Evolutionary conservation across 2,113 vertebrate species (phyloP), one percentile per base, ranked within the genome.

Genomic region (Conger conger): DNA sequence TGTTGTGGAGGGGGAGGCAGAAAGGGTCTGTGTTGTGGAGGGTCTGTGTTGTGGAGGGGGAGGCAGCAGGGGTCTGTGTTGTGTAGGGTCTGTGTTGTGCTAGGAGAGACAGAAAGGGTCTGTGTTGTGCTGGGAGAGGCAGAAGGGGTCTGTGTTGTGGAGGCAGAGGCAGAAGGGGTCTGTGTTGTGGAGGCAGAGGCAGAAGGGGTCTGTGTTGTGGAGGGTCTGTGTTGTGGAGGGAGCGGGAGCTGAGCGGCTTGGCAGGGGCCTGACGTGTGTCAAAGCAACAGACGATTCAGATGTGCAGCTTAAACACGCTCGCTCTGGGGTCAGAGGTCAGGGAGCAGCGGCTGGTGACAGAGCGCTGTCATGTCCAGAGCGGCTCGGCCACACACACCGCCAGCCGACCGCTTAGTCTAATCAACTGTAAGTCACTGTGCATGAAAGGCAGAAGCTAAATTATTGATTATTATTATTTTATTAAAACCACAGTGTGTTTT

Each of bases 1-100:
- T n/a, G n/a, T n/a, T n/a, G n/a, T n/a, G n/a, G 37, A 50, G 57
- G 53, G 50, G n/a, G 33, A 76, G 73, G 73, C 38, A 27, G n/a
- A 35, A 82, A 35, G 27, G 36, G 53, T 7, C 92, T 93, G 91
- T 93, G 90, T 92, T 94, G 93, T 94, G 93, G 94, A 93, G 91
- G 15, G 53, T 35, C 93, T 93, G 91, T 93, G 90, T 92, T 94
- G 93, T 95, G 92, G 94, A 93, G 91, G 94, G 94, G 94, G 92
- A 88, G 89, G 79, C 93, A 94, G 37, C 27, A n/a, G n/a, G n/a
- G n/a, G n/a, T n/a, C n/a, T n/a, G n/a, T n/a, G n/a, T n/a, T n/a
- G n/a, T n/a, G n/a, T n/a, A n/a, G n/a, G n/a, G n/a, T n/a, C n/a
- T n/a, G n/a, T n/a, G n/a, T n/a, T n/a, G n/a, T n/a, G n/a, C n/a